phyloP scores from a whole-genome alignment of 2,888 invertebrate species.

The Melinaea menophilus region DNA sequence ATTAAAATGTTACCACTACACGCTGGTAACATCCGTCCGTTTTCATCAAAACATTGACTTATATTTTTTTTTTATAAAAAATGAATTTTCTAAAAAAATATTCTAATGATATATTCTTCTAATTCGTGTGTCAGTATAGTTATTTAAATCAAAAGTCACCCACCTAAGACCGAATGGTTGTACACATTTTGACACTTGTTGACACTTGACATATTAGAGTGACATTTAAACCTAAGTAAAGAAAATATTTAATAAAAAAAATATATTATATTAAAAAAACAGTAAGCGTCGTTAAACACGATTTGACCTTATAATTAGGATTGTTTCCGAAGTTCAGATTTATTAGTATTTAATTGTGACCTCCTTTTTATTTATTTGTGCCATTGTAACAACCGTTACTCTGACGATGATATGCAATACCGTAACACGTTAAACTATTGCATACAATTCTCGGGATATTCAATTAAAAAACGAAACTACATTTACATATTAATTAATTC shows the following conservation, averaged over 20 bases:
- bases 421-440: slow-evolving; percentile 20
- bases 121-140: too few species aligned
- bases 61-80: too few species aligned
- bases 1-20: too few species aligned
- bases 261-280: neutral
- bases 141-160: too few species aligned
- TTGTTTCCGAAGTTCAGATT: slow-evolving; percentile 27
- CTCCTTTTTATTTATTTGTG: slow-evolving; percentile 37
- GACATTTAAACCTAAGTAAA: too few species aligned
- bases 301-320: slow-evolving; percentile 15
- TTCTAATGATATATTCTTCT: too few species aligned
- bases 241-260: neutral
- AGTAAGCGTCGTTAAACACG: neutral
- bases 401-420: slow-evolving; percentile 26
- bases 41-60: too few species aligned
- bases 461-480: slow-evolving; percentile 7
- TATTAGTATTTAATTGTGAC: slow-evolving; percentile 49
- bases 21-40: too few species aligned
- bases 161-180: too few species aligned
- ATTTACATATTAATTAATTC: neutral
- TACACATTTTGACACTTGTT: too few species aligned
- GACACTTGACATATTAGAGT: too few species aligned
- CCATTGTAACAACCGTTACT: slow-evolving; percentile 44
- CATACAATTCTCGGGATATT: slow-evolving; percentile 16
- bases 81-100: too few species aligned